phyloP scores from a whole-genome alignment of 2,113 vertebrate genomes.

The Plecotus auritus region DNA sequence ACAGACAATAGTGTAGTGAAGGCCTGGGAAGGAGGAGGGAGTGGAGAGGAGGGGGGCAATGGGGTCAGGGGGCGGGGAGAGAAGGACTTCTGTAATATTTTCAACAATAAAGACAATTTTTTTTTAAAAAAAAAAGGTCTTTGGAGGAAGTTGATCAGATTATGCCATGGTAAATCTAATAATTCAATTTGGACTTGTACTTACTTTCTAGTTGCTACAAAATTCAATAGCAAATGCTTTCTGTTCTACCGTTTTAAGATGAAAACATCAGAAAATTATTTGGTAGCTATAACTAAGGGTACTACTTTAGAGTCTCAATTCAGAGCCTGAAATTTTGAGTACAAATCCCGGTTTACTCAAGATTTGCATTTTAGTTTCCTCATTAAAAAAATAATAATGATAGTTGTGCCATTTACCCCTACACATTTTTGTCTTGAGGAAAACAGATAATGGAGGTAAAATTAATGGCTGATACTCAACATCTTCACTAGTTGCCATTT shows the following conservation, averaged over 20 bases:
- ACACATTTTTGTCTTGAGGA: background rate
- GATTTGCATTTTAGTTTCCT: background rate
- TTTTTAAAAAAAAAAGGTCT: background rate
- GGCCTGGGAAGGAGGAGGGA: too few species aligned
- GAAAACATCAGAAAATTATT: background rate
- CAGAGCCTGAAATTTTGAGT: background rate
- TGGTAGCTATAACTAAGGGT: background rate
- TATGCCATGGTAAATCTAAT: background rate
- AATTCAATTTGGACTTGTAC: background rate
- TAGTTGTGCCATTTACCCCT: background rate
- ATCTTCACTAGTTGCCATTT: background rate
- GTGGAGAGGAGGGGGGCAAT: too few species aligned
- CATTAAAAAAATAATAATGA: background rate
- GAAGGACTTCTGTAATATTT: too few species aligned
- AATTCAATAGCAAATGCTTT: background rate
- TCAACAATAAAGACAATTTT: too few species aligned
- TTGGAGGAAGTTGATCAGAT: background rate
- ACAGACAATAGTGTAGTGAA: too few species aligned
- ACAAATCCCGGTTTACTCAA: background rate
- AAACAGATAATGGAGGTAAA: background rate
- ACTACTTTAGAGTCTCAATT: background rate
- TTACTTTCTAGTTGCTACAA: background rate
- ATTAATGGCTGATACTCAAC: background rate
- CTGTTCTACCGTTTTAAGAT: background rate
- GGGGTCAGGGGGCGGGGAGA: accelerated